phyloP scores from a whole-genome alignment of 2,113 vertebrate genomes.

The Neogobius melanostomus region DNA sequence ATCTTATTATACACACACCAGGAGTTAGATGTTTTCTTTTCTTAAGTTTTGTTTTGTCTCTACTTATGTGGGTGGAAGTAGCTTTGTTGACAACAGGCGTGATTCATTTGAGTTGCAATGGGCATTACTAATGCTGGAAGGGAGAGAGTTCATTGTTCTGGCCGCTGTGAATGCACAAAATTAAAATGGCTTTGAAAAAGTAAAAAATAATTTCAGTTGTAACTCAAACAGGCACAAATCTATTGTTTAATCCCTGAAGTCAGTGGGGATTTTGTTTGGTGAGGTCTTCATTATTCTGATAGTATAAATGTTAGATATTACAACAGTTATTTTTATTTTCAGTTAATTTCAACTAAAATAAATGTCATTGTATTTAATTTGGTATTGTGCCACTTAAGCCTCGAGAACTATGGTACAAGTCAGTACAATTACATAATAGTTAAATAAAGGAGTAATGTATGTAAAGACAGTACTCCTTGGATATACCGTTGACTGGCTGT shows the following conservation, averaged over 20 bases:
- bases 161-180: conserved; percentile 11
- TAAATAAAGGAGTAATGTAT: background rate
- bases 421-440: background rate
- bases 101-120: conserved; percentile 43
- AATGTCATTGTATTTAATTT: too few species aligned
- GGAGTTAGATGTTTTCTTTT: conserved; percentile 2
- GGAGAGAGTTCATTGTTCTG: background rate
- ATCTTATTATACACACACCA: background rate
- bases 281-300: background rate
- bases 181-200: background rate
- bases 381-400: background rate
- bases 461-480: background rate
- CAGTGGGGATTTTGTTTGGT: background rate
- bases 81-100: conserved; percentile 27
- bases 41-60: conserved; percentile 7
- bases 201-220: too few species aligned
- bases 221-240: too few species aligned
- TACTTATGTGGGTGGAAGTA: conserved; percentile 31
- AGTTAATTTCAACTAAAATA: too few species aligned
- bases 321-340: too few species aligned
- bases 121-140: conserved; percentile 16
- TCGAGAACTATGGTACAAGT: background rate
- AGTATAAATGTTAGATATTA: background rate
- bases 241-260: too few species aligned
- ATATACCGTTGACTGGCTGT: conserved; percentile 32